Base-by-base conservation (phyloP, 2,113 vertebrate species). In the Thalassarche chlororhynchos region DNA sequence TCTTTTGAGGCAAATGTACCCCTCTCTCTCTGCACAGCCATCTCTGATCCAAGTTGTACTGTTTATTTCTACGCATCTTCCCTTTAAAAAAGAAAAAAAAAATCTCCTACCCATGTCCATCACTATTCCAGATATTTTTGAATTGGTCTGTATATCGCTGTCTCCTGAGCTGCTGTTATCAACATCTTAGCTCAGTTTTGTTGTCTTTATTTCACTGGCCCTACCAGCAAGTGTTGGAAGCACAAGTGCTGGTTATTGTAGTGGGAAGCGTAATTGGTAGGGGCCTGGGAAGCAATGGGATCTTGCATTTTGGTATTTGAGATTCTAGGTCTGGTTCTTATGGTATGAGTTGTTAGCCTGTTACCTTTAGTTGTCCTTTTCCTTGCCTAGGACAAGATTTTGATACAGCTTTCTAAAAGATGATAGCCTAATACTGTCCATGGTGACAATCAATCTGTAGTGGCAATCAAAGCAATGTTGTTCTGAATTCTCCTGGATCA, bases 271-370 rank as follows among this genome's bases (percentile, higher is more conserved):
- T 54, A 44, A 44, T 44, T 65, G 70, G 34, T 14, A 44, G 58
- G 49, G 47, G n/a, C 38, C 29, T 58, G 36, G 64, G 66, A 82
- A 47, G 51, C n/a, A 28, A 36, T 36, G n/a, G 21, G 18, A 7
- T 38, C 32, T 52, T 68, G 40, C 14, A 14, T 28, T 68, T 80
- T 51, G 57, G n/a, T 32, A 13, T 80, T 82, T 83, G 54, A 61
- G 54, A 60, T 55, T 61, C 61, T 34, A 40, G 51, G 9, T 46
- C 34, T 89, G 65, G 40, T 54, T 94, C 29, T 90, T 62, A 40
- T 1, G 1, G 1, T 44, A 18, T 18, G 16, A 72, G 42, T 12
- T 14, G 1, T 68, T 44, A 29, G 17, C 26, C 29, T 15, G 9
- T 75, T 71, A 42, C 51, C 2, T 92, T 92, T 23, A 10, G 20